These are phyloP conservation scores for Telmatochromis bifrenatus DNA, from an alignment of 2,113 vertebrate genomes.

Conservation along the genomic window DNA sequence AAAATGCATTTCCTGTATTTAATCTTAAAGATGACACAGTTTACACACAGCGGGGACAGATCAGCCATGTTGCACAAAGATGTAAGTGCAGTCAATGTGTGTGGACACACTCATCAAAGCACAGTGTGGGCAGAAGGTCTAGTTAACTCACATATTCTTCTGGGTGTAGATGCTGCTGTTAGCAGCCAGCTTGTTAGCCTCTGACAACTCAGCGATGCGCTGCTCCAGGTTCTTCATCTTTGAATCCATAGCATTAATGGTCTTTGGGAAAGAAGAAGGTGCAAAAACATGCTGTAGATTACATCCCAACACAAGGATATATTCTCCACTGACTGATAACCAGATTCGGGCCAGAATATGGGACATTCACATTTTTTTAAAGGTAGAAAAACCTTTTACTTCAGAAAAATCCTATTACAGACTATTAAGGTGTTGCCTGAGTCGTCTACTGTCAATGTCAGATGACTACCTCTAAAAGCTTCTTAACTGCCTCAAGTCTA, in stretches of 20 bases:
- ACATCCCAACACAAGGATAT: background rate
- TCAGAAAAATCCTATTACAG: slow-evolving; percentile 40
- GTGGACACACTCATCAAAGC: background rate
- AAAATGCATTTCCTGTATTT: background rate
- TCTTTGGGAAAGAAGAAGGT: slow-evolving; percentile 67
- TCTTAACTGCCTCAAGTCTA: slow-evolving; percentile 54
- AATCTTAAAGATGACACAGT: background rate
- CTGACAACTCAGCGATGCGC: slow-evolving; percentile 91
- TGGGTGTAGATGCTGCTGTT: slow-evolving; percentile 99
- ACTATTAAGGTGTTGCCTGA: slow-evolving; percentile 43
- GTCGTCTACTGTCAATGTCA: slow-evolving; percentile 40
- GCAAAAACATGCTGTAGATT: background rate
- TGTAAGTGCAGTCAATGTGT: background rate
- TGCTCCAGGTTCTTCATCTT: slow-evolving; percentile 98
- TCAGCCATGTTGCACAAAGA: background rate
- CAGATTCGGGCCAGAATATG: background rate
- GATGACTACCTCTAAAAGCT: slow-evolving; percentile 46
- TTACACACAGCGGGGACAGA: background rate
- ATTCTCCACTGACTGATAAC: background rate
- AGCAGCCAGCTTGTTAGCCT: slow-evolving; percentile 96
- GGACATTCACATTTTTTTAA: background rate
- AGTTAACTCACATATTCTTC: slow-evolving; percentile 92
- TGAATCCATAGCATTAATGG: slow-evolving; percentile 98
- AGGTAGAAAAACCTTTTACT: background rate
- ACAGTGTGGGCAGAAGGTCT: slow-evolving; percentile 20